Conservation (phyloP, 35 echinoderm and acorn worm genomes). For the Eucidaris tribuloides region DNA sequence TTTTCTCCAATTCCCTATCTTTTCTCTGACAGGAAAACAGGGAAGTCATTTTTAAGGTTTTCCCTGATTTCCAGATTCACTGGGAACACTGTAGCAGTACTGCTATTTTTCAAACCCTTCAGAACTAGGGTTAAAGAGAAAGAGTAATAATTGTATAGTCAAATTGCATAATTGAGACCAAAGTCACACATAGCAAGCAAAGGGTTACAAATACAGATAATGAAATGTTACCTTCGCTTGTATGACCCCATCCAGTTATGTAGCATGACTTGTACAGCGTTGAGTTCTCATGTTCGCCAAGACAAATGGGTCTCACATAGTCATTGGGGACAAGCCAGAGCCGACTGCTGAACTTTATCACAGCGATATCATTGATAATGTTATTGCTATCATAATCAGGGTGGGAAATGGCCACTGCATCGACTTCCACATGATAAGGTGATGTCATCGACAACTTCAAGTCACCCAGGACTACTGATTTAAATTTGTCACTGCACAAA, state of each 20-base stretch:
- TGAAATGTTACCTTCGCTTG: background rate
- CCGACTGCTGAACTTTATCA: background rate
- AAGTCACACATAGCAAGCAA: too few relatives aligned
- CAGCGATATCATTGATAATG: conserved; percentile 14
- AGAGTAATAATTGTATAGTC: background rate
- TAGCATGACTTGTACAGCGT: background rate
- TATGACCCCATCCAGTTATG: conserved; percentile 12
- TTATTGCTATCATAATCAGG: background rate
- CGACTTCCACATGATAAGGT: background rate
- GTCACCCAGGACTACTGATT: background rate
- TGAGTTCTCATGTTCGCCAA: background rate
- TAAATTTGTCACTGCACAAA: background rate
- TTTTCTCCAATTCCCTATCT: too few relatives aligned
- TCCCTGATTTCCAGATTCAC: background rate
- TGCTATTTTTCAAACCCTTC: background rate
- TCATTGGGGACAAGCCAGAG: background rate
- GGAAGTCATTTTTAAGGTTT: background rate
- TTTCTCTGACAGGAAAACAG: too few relatives aligned
- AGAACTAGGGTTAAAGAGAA: too few relatives aligned
- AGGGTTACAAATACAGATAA: background rate
- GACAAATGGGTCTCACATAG: background rate
- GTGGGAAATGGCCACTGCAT: background rate
- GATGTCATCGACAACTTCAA: conserved; percentile 10
- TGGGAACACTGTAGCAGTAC: background rate
- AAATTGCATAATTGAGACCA: too few relatives aligned